Base-by-base conservation (phyloP, 2,113 vertebrate genomes). In the Micromys minutus region DNA sequence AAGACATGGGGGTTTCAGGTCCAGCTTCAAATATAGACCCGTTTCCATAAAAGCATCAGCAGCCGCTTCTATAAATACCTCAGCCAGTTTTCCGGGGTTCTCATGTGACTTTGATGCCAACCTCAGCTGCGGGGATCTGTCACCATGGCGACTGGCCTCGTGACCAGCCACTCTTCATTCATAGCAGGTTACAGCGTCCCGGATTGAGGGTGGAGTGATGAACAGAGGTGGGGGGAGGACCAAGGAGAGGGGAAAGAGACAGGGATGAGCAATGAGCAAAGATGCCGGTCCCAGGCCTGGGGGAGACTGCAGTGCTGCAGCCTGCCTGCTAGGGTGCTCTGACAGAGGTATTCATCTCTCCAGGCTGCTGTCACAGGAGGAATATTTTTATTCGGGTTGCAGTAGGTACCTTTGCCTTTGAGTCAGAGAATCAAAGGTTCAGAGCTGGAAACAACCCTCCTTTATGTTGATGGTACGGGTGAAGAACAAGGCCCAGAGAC, bases 1-100 rank as follows among this genome's bases (percentile, higher is more conserved):
- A 97, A 93, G 93, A 80, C 57, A 94, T 0, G 5, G 39, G 55
- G 97, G 93, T 90, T 97, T 97, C 96, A 94, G 94, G 67, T 59
- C 1, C 89, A 1, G 13, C 85, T 94, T 69, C 47, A 59, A 95
- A 98, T 98, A 96, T 65, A 98, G 98, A 97, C 86, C 94, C 94
- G 96, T 97, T 98, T 98, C 98, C 98, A 98, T 97, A 98, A 98
- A 98, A 71, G 97, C 98, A 95, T 97, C 97, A 98, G 98, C 97
- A 95, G 97, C 98, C 96, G 95, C 90, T 97, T 97, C 98, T 98
- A 98, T 98, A 99, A 98, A 99, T 99, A 99, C 97, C 98, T 36
- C 71, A 81, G 97, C 94, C 98, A 98, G 97, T 98, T 98, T 96
- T 98, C 98, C 59, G 87, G 98, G 96, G 97, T 96, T 98, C 98